These are phyloP conservation scores for Anastatus disparis DNA, from an alignment of 1,140 invertebrate genomes.

Conservation along the genomic window DNA sequence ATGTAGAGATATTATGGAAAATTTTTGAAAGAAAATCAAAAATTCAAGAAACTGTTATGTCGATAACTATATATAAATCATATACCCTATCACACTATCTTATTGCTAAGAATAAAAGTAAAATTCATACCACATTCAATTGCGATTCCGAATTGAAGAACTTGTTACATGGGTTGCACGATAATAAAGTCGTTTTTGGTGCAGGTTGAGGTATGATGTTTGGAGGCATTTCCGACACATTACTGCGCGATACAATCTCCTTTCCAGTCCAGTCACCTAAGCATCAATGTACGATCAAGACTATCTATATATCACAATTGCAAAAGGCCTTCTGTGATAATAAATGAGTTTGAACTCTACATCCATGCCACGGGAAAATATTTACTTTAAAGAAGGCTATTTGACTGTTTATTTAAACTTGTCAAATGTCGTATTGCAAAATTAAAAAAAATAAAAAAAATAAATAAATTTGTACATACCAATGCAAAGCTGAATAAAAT, in stretches of 20 bases:
- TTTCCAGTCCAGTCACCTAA: conserved; percentile 58
- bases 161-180: conserved; percentile 61
- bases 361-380: conserved; percentile 64
- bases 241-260: conserved; percentile 28
- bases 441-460: too few relatives aligned
- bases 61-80: too few relatives aligned
- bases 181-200: conserved; percentile 48
- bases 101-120: too few relatives aligned
- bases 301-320: conserved; percentile 67
- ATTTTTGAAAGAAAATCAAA: too few relatives aligned
- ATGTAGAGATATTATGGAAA: too few relatives aligned
- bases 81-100: too few relatives aligned
- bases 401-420: too few relatives aligned
- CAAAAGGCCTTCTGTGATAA: conserved; percentile 62
- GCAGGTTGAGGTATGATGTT: conserved; percentile 27
- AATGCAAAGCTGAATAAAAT: neutral
- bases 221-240: conserved; percentile 11
- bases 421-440: too few relatives aligned
- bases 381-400: conserved; percentile 39
- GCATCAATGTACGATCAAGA: conserved; percentile 68
- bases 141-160: conserved; percentile 63
- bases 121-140: conserved; percentile 62
- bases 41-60: too few relatives aligned
- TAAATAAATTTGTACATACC: conserved; percentile 12
- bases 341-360: conserved; percentile 68